These are phyloP conservation scores for Pollenia angustigena DNA, from an alignment of 2,888 invertebrate species.

Conservation along the genomic window DNA sequence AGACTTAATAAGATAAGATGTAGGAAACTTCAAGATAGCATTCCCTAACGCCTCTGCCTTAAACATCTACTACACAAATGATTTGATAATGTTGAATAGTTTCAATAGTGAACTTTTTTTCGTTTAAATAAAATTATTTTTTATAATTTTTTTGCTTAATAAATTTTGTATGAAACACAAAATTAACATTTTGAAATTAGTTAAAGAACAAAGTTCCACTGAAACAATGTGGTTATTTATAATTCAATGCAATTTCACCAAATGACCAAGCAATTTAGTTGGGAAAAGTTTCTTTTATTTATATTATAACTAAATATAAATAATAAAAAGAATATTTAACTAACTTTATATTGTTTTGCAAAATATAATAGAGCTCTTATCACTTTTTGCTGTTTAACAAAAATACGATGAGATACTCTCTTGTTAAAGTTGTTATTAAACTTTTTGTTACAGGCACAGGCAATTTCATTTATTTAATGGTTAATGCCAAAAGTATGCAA, in stretches of 20 bases:
- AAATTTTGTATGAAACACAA: conserved; percentile 61
- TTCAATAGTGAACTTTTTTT: conserved; percentile 33
- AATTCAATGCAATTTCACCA: conserved; percentile 49
- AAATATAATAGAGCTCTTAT: conserved; percentile 4
- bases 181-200: conserved; percentile 63
- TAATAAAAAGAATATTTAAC: conserved; percentile 26
- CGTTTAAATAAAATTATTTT: conserved; percentile 12
- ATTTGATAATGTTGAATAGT: conserved; percentile 45
- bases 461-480: not conserved
- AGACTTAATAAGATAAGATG: no score
- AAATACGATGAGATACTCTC: not conserved
- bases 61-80: conserved; percentile 10
- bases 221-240: conserved; percentile 53
- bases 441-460: not conserved
- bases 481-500: conserved; percentile 36
- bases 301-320: conserved; percentile 38
- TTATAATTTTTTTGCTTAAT: conserved; percentile 36
- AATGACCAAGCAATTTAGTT: conserved; percentile 52
- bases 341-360: not conserved
- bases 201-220: conserved; percentile 44
- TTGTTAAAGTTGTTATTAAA: conserved; percentile 2
- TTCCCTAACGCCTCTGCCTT: not conserved
- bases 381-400: not conserved
- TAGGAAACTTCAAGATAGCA: not conserved
- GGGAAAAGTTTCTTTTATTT: conserved; percentile 42